A percentile compares a stretch with the other conserved stretches of the same genome.
Evolutionary conservation across 2,888 invertebrate species (phyloP).

Genomic region (Pantelozetes paolii): DNA sequence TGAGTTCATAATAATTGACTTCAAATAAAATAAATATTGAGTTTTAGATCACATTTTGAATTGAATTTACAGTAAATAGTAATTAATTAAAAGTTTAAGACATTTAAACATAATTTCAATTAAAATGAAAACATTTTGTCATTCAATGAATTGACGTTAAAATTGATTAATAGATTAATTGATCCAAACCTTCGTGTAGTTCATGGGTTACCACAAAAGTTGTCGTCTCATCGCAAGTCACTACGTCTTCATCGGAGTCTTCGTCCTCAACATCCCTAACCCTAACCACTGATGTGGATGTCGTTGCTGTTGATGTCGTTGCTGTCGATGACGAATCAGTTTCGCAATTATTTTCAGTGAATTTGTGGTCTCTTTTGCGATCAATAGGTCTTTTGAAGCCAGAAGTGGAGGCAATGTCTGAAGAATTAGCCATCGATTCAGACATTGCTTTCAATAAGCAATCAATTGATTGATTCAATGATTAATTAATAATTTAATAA

Average conservation of each 20-base stretch:
- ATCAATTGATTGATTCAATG: not conserved
- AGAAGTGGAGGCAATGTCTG: slow-evolving; percentile 9
- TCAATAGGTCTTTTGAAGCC: slow-evolving; percentile 22
- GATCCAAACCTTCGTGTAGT: slow-evolving; percentile 30
- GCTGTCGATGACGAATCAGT: not conserved
- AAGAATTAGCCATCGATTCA: slow-evolving; percentile 3
- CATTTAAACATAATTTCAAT: not conserved
- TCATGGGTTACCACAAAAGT: slow-evolving; percentile 26
- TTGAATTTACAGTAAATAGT: not conserved
- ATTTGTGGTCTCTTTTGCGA: not conserved
- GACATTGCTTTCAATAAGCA: not conserved
- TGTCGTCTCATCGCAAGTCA: not conserved
- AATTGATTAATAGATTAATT: not conserved
- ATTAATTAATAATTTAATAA: not conserved
- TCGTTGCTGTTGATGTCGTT: not conserved
- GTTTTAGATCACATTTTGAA: not conserved
- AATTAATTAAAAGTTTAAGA: not conserved
- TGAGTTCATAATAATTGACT: slow-evolving; percentile 6
- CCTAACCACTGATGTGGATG: no score
- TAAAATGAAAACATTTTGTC: not conserved
- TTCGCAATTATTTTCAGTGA: not conserved
- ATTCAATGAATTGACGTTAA: not conserved
- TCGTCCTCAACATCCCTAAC: slow-evolving; percentile 24
- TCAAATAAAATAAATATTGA: not conserved
- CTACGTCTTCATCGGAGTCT: not conserved